Evolutionary conservation across 2,113 vertebrate species (phyloP).

Genomic region (Oenanthe melanoleuca): DNA sequence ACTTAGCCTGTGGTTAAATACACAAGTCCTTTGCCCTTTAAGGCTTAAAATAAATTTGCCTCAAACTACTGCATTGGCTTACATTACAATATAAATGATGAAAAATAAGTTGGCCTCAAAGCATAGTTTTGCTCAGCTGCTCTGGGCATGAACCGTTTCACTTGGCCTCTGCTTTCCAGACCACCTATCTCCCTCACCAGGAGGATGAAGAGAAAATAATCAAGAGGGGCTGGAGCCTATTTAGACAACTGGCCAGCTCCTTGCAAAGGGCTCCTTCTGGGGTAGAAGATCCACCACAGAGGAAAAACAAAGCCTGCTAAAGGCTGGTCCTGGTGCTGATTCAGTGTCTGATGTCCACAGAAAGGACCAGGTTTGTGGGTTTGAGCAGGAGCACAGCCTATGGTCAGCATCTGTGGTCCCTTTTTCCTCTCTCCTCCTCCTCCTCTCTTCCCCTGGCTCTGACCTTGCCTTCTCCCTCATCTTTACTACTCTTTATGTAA

Average conservation of each 20-base stretch:
- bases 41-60: conserved; percentile 48
- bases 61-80: conserved; percentile 62
- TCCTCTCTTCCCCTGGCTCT: not conserved
- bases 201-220: conserved; percentile 62
- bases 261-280: not conserved
- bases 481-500: not conserved
- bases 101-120: conserved; percentile 65
- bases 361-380: not conserved
- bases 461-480: not conserved
- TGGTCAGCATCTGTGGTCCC: not conserved
- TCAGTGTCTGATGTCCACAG: not conserved
- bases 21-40: conserved; percentile 62
- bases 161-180: conserved; percentile 35
- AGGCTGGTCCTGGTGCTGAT: not conserved
- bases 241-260: conserved; percentile 59
- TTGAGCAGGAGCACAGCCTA: rapidly evolving
- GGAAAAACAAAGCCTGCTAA: conserved; percentile 13
- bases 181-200: conserved; percentile 61
- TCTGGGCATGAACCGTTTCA: conserved; percentile 56
- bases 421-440: not conserved
- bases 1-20: conserved; percentile 63
- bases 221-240: conserved; percentile 45
- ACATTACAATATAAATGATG: conserved; percentile 65
- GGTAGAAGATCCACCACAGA: conserved; percentile 39
- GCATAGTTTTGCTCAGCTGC: conserved; percentile 58